Percentiles rank a stretch among this genome's conserved stretches.
phyloP scores from a whole-genome alignment of 1,140 invertebrate genomes.

The Probaryconus sp. region DNA sequence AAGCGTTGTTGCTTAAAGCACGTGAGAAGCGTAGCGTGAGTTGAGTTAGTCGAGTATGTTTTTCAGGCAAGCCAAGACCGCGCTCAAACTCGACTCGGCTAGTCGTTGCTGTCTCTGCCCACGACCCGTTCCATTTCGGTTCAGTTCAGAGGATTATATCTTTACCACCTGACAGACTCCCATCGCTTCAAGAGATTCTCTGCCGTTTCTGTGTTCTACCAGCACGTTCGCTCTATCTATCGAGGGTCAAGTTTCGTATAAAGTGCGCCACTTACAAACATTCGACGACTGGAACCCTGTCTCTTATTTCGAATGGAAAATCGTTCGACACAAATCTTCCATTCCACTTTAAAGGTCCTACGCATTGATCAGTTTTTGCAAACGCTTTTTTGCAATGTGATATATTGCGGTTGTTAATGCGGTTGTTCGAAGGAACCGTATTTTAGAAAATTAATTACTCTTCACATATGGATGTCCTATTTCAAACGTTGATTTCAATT shows the following conservation, averaged over 20 bases:
- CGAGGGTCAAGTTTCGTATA: constrained; percentile 46
- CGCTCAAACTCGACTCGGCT: constrained; percentile 29
- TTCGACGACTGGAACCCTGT: constrained; percentile 26
- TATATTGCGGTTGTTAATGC: too few relatives aligned
- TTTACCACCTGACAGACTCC: constrained; percentile 59
- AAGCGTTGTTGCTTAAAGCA: constrained; percentile 44
- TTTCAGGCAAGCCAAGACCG: constrained; percentile 39
- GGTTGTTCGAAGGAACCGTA: too few relatives aligned
- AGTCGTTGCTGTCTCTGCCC: constrained; percentile 35
- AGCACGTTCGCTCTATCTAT: constrained; percentile 16
- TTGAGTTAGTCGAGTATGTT: constrained; percentile 48
- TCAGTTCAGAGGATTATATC: constrained; percentile 61
- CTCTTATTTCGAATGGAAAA: constrained; percentile 22
- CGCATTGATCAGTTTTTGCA: too few relatives aligned
- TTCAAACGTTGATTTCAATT: too few relatives aligned
- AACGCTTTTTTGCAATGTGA: too few relatives aligned
- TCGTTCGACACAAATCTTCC: constrained; percentile 27
- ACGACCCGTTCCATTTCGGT: constrained; percentile 47
- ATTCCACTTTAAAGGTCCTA: too few relatives aligned
- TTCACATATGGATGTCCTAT: too few relatives aligned
- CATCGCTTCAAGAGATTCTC: constrained; percentile 47
- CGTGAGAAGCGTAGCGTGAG: constrained; percentile 38
- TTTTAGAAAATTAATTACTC: too few relatives aligned
- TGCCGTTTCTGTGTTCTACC: constrained; percentile 7
- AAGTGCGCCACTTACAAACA: constrained; percentile 43